Evolutionary conservation across 2,888 invertebrate species (phyloP).

Genomic region (Scaptomyza cyrtandrae): DNA sequence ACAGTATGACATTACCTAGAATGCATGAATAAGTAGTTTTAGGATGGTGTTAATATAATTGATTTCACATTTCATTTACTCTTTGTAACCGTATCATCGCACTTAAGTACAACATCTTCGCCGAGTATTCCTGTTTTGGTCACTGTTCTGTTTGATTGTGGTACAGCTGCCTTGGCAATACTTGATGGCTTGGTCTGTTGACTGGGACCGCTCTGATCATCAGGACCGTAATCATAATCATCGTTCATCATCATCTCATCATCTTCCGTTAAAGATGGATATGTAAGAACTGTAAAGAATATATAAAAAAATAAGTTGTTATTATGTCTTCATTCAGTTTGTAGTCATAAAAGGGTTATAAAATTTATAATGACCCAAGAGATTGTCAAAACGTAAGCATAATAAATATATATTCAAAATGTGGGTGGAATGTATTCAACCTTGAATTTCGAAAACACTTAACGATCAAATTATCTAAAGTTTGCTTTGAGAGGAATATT

Average conservation of each 20-base stretch:
- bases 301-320: no score
- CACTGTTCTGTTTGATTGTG: conserved; percentile 17
- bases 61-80: conserved; percentile 23
- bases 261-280: conserved; percentile 13
- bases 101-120: conserved; percentile 55
- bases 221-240: conserved; percentile 50
- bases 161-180: background rate
- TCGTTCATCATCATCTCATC: conserved; percentile 49
- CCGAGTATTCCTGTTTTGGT: conserved; percentile 51
- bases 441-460: conserved; percentile 40
- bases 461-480: conserved; percentile 35
- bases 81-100: conserved; percentile 32
- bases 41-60: rapidly evolving
- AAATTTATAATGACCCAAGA: background rate
- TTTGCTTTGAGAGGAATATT: conserved; percentile 14
- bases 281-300: conserved; percentile 33
- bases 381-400: background rate
- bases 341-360: background rate
- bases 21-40: background rate
- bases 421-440: conserved; percentile 21
- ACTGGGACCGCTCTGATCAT: conserved; percentile 45
- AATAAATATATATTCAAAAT: conserved; percentile 1
- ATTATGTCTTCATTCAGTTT: no score
- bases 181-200: conserved; percentile 47
- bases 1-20: conserved; percentile 59